Conservation (phyloP, 1,140 invertebrate genomes). For the Goniozus legneri region DNA sequence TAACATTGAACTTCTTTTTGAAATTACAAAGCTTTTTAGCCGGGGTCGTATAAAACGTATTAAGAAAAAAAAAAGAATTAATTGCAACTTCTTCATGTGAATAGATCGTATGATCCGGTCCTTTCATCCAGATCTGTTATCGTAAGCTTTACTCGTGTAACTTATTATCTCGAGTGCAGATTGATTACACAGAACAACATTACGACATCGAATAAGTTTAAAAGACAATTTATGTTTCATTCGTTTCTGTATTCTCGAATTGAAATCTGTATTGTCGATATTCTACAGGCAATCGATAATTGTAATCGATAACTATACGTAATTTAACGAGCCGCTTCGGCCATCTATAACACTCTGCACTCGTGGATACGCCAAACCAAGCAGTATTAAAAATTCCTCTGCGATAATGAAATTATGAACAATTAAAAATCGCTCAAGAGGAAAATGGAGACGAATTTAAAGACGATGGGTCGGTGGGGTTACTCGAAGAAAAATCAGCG, state of each 20-base stretch:
- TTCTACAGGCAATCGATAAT: no score
- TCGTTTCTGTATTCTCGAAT: no score
- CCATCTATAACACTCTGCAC: slow-evolving; percentile 15
- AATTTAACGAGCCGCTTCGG: not conserved
- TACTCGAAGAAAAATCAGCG: slow-evolving; percentile 10
- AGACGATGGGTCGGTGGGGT: no score
- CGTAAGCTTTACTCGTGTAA: slow-evolving; percentile 15
- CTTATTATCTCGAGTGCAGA: slow-evolving; percentile 18
- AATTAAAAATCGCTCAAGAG: slow-evolving; percentile 26
- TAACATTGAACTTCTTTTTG: not conserved
- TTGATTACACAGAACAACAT: no score
- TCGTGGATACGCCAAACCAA: slow-evolving; percentile 24
- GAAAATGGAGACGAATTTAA: slow-evolving; percentile 6
- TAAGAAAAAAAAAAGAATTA: not conserved
- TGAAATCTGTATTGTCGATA: no score
- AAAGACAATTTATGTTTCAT: no score
- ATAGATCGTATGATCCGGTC: slow-evolving; percentile 19
- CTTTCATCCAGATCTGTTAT: slow-evolving; percentile 22
- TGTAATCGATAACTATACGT: no score
- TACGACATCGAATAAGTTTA: no score
- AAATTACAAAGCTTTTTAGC: slow-evolving; percentile 11
- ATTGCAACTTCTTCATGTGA: slow-evolving; percentile 18
- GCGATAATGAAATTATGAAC: slow-evolving; percentile 28
- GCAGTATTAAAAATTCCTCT: slow-evolving; percentile 33
- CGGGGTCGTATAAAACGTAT: slow-evolving; percentile 7